phyloP scores from a whole-genome alignment of 2,113 vertebrate species.

The Thinocorus orbignyianus region DNA sequence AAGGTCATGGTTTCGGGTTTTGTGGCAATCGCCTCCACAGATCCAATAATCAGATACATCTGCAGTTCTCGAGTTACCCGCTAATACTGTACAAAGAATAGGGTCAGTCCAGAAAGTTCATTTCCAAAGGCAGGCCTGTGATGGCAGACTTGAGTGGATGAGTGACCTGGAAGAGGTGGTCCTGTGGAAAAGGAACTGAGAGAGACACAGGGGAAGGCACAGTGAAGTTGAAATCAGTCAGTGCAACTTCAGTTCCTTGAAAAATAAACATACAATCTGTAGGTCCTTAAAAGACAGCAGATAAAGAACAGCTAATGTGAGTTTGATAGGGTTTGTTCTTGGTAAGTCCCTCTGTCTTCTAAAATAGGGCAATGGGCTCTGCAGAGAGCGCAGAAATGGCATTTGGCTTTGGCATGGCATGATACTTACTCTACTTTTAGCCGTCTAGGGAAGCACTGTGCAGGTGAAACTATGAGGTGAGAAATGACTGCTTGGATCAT shows the following conservation, averaged over 20 bases:
- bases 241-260: not conserved
- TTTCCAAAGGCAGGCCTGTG: not conserved
- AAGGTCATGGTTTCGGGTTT: conserved; percentile 16
- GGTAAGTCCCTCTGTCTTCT: not conserved
- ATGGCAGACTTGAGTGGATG: not conserved
- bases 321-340: not conserved
- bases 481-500: not conserved
- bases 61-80: not conserved
- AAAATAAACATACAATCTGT: not conserved
- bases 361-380: not conserved
- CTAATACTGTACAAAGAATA: conserved; percentile 48
- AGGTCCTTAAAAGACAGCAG: not conserved
- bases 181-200: not conserved
- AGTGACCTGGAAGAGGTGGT: not conserved
- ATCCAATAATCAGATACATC: conserved; percentile 26
- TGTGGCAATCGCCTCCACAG: conserved; percentile 17
- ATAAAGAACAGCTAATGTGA: not conserved
- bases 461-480: not conserved
- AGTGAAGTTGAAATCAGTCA: not conserved
- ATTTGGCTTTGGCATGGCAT: not conserved
- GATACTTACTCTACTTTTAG: not conserved
- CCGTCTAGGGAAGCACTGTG: not conserved
- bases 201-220: not conserved
- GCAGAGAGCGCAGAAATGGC: not conserved
- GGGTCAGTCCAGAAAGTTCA: not conserved